A percentile compares a stretch with the other conserved stretches of the same genome.
Evolutionary conservation across 2,113 vertebrate genomes (phyloP).

Genomic region (Pandion haliaetus): DNA sequence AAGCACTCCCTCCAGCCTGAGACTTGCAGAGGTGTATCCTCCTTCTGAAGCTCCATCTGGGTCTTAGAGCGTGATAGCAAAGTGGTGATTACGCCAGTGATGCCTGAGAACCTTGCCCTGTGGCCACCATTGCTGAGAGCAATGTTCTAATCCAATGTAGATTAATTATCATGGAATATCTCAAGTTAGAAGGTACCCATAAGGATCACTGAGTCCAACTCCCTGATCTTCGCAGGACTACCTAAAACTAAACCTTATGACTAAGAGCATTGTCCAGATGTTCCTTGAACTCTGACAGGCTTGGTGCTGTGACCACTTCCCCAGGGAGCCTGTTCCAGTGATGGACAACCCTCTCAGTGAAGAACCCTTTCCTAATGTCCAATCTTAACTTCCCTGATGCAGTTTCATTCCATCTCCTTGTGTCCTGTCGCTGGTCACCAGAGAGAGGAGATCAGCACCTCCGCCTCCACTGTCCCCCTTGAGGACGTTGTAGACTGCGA

Average conservation of each 20-base stretch:
- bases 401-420: not conserved
- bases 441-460: not conserved
- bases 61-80: not conserved
- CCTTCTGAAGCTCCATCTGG: not conserved
- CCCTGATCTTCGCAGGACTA: not conserved
- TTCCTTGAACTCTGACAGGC: not conserved
- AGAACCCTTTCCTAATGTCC: not conserved
- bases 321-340: not conserved
- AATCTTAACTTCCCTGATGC: not conserved
- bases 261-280: rapidly evolving
- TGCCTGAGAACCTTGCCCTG: not conserved
- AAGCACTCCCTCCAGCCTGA: not conserved
- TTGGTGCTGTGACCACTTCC: not conserved
- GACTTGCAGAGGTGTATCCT: not conserved
- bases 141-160: not conserved
- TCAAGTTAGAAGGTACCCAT: not conserved
- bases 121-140: not conserved
- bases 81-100: not conserved
- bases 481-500: not conserved
- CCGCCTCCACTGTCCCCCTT: rapidly evolving
- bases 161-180: not conserved
- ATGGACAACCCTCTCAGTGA: not conserved
- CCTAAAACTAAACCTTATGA: not conserved
- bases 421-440: not conserved
- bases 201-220: not conserved